Percentiles rank a stretch among this genome's conserved stretches.
Conservation (phyloP, 2,888 invertebrate species). For the Trichopria drosophilae region DNA sequence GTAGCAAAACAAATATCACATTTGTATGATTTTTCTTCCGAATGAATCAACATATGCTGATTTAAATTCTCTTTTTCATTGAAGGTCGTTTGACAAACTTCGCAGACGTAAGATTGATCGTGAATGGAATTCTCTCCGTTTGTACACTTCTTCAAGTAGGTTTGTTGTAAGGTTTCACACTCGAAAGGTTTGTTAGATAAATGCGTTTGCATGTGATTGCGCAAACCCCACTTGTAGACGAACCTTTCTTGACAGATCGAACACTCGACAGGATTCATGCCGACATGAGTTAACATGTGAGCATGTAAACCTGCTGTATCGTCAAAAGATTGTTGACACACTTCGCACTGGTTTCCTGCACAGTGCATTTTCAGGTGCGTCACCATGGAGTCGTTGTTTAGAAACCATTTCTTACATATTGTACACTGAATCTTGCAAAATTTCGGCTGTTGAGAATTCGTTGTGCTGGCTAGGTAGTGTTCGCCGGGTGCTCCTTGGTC, state of each 20-base stretch:
- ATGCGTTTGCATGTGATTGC: constrained; percentile 50
- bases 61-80: constrained; percentile 45
- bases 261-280: constrained; percentile 51
- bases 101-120: constrained; percentile 39
- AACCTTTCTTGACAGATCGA: constrained; percentile 52
- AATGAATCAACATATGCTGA: constrained; percentile 46
- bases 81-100: constrained; percentile 44
- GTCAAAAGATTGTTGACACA: constrained; percentile 50
- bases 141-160: constrained; percentile 39
- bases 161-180: constrained; percentile 39
- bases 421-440: constrained; percentile 55
- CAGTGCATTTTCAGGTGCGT: constrained; percentile 52
- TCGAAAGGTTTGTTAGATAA: constrained; percentile 37
- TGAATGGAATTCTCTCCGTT: constrained; percentile 19
- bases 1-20: constrained; percentile 48
- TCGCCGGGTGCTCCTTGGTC: constrained; percentile 33
- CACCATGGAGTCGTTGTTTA: constrained; percentile 56
- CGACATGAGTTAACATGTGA: constrained; percentile 53
- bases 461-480: constrained; percentile 26
- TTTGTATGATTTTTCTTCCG: constrained; percentile 39
- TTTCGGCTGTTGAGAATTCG: constrained; percentile 42
- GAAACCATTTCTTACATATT: constrained; percentile 55
- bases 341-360: constrained; percentile 49
- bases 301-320: constrained; percentile 48
- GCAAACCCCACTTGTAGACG: constrained; percentile 50